These are phyloP conservation scores for Furnarius figulus DNA, from an alignment of 2,113 vertebrate genomes.

Conservation along the genomic window DNA sequence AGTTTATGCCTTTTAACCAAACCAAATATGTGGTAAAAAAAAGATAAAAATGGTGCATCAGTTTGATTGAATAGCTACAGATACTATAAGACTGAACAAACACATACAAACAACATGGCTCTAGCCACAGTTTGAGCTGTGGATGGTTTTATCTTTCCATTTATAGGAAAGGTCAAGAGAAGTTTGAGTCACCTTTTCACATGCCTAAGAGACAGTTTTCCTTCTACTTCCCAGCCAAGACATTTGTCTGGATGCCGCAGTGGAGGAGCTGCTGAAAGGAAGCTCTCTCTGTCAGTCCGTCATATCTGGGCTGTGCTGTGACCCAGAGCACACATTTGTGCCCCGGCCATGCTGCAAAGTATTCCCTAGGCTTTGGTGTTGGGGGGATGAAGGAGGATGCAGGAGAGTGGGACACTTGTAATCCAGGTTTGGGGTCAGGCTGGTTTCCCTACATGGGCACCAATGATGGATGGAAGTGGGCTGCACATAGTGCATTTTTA, in stretches of 20 bases:
- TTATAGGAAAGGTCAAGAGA: constrained; percentile 32
- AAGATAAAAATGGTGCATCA: neutral
- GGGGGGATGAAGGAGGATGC: neutral
- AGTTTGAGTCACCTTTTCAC: neutral
- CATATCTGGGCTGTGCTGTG: neutral
- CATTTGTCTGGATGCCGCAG: neutral
- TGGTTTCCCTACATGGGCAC: neutral
- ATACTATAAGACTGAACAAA: neutral
- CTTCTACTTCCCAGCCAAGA: neutral
- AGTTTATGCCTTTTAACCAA: neutral
- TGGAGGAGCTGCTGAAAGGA: neutral
- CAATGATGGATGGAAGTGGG: neutral
- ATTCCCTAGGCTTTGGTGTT: neutral
- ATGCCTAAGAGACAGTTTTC: neutral
- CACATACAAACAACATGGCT: neutral
- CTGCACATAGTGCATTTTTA: neutral
- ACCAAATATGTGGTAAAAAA: neutral
- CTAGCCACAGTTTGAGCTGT: neutral
- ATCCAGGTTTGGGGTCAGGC: neutral
- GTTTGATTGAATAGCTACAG: neutral
- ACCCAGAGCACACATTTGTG: neutral
- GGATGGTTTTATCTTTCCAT: neutral
- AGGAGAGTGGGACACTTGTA: neutral
- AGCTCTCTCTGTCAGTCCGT: neutral
- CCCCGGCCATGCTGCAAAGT: fast-evolving